Conservation (phyloP, 2,797 vertebrate genomes). For the Sphenopsis melanotis region DNA sequence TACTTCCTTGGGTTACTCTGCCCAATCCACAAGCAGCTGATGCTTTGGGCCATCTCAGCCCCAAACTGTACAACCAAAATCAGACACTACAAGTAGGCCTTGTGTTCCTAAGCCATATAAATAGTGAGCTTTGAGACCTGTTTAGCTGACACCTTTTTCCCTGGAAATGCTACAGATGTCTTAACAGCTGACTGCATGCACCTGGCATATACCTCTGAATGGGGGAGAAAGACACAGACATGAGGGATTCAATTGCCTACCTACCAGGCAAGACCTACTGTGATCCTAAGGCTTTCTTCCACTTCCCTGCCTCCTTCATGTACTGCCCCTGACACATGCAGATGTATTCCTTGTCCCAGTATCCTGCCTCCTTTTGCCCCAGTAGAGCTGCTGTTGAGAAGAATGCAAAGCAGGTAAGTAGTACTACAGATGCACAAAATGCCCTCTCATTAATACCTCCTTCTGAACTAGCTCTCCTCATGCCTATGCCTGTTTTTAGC, state of each 20-base stretch:
- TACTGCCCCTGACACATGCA: background rate
- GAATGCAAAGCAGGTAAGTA: background rate
- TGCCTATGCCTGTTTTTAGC: background rate
- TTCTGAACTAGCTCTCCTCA: background rate
- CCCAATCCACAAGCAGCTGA: background rate
- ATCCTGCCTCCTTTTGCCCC: background rate
- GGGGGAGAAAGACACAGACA: background rate
- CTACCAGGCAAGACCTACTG: background rate
- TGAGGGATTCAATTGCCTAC: accelerated
- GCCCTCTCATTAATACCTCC: background rate
- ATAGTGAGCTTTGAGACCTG: background rate
- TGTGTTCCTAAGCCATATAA: background rate
- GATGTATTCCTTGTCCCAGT: background rate
- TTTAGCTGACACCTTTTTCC: background rate
- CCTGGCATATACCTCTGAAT: background rate
- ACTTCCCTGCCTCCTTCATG: background rate
- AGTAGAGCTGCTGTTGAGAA: background rate
- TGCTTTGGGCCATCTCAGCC: background rate
- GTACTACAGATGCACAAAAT: background rate
- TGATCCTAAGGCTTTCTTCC: background rate
- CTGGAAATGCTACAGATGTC: background rate
- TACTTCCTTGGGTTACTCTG: background rate
- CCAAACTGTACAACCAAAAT: background rate
- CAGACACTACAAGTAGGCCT: background rate
- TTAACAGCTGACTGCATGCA: background rate